Percentiles rank a stretch among this genome's conserved stretches.
Evolutionary conservation across 2,888 invertebrate species (phyloP).

Genomic region (Branchellion lobata): DNA sequence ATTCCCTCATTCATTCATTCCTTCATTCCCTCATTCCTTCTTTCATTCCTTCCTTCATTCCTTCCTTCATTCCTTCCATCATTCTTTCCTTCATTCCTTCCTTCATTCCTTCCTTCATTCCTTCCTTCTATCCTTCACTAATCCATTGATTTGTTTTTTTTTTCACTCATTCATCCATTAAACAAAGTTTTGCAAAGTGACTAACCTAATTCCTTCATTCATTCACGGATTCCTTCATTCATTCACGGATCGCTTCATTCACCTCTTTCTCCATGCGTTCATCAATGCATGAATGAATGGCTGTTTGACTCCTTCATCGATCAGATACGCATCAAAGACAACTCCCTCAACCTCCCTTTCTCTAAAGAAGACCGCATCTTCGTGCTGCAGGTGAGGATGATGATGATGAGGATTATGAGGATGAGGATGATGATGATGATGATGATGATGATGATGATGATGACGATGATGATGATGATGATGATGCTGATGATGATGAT

Average conservation of each 20-base stretch:
- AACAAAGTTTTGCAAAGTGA: too few relatives aligned
- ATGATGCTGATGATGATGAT: not conserved
- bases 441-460: not conserved
- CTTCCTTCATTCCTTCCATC: too few relatives aligned
- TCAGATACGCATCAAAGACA: not conserved
- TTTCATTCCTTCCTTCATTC: not conserved
- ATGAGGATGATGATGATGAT: too few relatives aligned
- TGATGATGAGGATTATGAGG: too few relatives aligned
- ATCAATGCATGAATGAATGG: too few relatives aligned
- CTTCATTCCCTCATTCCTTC: not conserved
- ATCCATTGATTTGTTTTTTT: too few relatives aligned
- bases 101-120: not conserved
- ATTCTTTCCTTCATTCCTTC: too few relatives aligned
- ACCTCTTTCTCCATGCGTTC: too few relatives aligned
- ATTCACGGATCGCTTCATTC: not conserved
- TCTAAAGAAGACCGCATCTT: slow-evolving; percentile 24
- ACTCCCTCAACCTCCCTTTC: slow-evolving; percentile 12
- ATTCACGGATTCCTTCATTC: too few relatives aligned
- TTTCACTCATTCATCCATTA: slow-evolving; percentile 35
- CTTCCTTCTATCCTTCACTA: slow-evolving; percentile 24
- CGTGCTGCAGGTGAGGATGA: slow-evolving; percentile 32
- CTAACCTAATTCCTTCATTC: not conserved
- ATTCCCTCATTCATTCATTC: not conserved
- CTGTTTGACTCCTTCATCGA: too few relatives aligned
- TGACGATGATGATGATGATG: slow-evolving; percentile 16